These are phyloP conservation scores for Acanthisitta chloris DNA, from an alignment of 2,113 vertebrate species.

Conservation along the genomic window DNA sequence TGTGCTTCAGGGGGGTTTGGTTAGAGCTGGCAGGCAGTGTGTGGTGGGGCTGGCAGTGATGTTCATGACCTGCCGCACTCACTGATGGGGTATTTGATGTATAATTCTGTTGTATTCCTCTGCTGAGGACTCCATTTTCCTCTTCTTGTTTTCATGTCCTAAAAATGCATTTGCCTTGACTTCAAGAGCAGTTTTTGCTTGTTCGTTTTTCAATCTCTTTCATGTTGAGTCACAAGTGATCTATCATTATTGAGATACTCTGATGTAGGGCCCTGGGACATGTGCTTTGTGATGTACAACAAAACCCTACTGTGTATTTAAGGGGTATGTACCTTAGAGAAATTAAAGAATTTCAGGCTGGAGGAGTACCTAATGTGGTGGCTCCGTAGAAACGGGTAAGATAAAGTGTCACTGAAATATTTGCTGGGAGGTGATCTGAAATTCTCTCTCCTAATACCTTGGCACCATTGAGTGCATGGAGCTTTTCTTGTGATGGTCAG, in stretches of 20 bases:
- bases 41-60: not conserved
- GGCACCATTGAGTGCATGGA: rapidly evolving
- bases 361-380: not conserved
- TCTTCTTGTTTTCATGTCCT: not conserved
- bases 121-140: not conserved
- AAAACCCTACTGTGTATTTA: not conserved
- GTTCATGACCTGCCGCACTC: not conserved
- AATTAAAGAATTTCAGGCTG: not conserved
- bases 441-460: not conserved
- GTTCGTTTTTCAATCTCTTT: not conserved
- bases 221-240: not conserved
- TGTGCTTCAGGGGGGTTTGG: not conserved
- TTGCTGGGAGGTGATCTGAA: not conserved
- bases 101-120: not conserved
- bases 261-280: not conserved
- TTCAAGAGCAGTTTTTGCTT: not conserved
- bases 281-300: not conserved
- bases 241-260: not conserved
- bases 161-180: not conserved
- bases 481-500: not conserved
- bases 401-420: not conserved
- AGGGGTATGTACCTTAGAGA: not conserved
- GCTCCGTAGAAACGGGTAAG: not conserved
- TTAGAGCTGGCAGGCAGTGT: not conserved
- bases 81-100: not conserved